Percentiles rank a stretch among this genome's conserved stretches.
These are phyloP conservation scores for Dryoscopus gambensis DNA, from an alignment of 2,113 vertebrate species.

Conservation along the genomic window DNA sequence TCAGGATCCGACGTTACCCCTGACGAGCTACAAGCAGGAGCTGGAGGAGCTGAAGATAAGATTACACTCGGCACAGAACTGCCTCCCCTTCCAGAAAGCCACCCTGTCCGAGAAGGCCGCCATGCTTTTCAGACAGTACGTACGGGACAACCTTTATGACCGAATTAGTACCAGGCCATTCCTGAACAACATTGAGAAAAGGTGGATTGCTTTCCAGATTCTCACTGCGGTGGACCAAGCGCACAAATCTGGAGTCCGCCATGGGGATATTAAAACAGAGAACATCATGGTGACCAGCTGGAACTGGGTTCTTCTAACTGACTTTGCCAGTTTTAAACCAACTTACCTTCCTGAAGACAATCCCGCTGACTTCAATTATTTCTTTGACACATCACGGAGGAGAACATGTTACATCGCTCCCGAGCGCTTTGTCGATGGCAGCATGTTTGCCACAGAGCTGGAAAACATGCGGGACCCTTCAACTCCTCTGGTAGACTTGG, in stretches of 20 bases:
- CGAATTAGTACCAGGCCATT: constrained; percentile 95
- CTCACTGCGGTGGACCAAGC: constrained; percentile 93
- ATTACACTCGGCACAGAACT: constrained; percentile 91
- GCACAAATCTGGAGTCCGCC: constrained; percentile 91
- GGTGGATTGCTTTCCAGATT: constrained; percentile 97
- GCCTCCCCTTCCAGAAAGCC: constrained; percentile 92
- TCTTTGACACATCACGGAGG: constrained; percentile 93
- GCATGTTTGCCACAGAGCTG: constrained; percentile 86
- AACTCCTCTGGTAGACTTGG: constrained; percentile 91
- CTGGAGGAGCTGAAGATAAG: constrained; percentile 95
- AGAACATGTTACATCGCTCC: constrained; percentile 96
- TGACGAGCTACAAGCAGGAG: constrained; percentile 95
- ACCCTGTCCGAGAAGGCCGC: constrained; percentile 90
- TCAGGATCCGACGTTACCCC: constrained; percentile 91
- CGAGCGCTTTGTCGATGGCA: constrained; percentile 94
- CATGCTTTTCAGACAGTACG: constrained; percentile 92
- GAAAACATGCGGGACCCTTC: constrained; percentile 86
- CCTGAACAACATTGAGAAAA: constrained; percentile 93
- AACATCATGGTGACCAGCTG: constrained; percentile 99
- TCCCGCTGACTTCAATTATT: constrained; percentile 98
- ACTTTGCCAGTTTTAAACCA: constrained; percentile 98
- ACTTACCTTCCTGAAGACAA: constrained; percentile 97
- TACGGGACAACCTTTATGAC: constrained; percentile 95
- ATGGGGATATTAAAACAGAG: constrained; percentile 97
- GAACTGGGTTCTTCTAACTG: constrained; percentile 97